phyloP scores from a whole-genome alignment of 2,888 invertebrate species.

The Volucella inanis region DNA sequence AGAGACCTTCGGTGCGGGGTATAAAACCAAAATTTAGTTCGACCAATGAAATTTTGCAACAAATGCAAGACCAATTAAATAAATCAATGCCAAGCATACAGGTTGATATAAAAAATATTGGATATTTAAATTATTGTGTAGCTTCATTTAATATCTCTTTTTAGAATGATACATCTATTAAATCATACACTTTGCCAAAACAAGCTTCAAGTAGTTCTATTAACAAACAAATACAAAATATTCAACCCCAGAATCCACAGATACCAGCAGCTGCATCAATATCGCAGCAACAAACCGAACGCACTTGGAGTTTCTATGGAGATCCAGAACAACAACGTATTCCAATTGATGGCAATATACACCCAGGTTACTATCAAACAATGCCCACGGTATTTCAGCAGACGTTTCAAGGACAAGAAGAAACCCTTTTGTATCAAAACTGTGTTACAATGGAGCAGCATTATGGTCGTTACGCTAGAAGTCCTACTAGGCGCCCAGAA shows the following conservation, averaged over 20 bases:
- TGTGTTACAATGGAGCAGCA: constrained; percentile 81
- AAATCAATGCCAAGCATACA: constrained; percentile 80
- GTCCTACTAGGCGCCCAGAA: constrained; percentile 85
- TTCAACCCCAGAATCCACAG: constrained; percentile 79
- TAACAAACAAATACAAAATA: constrained; percentile 79
- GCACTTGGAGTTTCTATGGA: constrained; percentile 82
- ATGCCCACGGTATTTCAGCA: constrained; percentile 82
- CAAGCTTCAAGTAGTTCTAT: constrained; percentile 78
- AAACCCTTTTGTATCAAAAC: constrained; percentile 82
- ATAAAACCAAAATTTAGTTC: constrained; percentile 94
- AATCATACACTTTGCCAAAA: constrained; percentile 81
- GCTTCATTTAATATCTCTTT: background rate
- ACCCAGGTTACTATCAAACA: constrained; percentile 81
- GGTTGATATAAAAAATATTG: constrained; percentile 43
- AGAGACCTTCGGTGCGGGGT: constrained; percentile 94
- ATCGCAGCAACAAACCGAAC: constrained; percentile 82
- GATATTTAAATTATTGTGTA: background rate
- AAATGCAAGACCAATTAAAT: constrained; percentile 89
- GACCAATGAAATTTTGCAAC: constrained; percentile 90
- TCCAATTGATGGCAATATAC: constrained; percentile 79
- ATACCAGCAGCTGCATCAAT: constrained; percentile 78
- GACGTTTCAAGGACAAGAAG: constrained; percentile 81
- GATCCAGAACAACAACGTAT: constrained; percentile 80
- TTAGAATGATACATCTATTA: constrained; percentile 77
- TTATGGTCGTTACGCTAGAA: constrained; percentile 82